Evolutionary conservation across 2,113 vertebrate species (phyloP).

Genomic region (Naja naja): DNA sequence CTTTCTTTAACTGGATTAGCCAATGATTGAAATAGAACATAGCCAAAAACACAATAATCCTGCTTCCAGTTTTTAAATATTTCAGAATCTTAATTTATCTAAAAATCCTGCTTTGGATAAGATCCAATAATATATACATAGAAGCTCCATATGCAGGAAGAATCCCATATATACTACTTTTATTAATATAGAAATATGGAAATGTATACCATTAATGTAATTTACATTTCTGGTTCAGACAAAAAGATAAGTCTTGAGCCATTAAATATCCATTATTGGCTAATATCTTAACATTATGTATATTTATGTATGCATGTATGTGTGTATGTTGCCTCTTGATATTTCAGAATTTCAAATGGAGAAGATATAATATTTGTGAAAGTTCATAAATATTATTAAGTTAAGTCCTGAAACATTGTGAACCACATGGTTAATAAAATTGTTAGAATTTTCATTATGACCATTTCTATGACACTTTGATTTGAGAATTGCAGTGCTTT

Average conservation of each 20-base stretch:
- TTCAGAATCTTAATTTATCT: background rate
- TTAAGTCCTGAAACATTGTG: background rate
- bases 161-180: background rate
- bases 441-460: background rate
- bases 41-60: background rate
- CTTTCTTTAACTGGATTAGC: background rate
- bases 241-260: background rate
- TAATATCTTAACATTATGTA: background rate
- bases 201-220: background rate
- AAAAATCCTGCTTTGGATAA: background rate
- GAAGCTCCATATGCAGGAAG: background rate
- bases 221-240: background rate
- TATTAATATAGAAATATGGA: background rate
- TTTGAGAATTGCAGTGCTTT: background rate
- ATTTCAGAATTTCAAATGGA: conserved; percentile 9
- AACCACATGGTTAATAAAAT: background rate
- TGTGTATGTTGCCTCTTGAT: background rate
- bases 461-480: background rate
- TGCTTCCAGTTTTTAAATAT: background rate
- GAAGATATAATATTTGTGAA: conserved; percentile 1
- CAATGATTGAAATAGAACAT: background rate
- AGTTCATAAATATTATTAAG: background rate
- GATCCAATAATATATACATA: background rate
- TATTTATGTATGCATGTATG: background rate
- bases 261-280: background rate